phyloP scores from a whole-genome alignment of 1,140 invertebrate genomes.

The Bathynomus jamesi region DNA sequence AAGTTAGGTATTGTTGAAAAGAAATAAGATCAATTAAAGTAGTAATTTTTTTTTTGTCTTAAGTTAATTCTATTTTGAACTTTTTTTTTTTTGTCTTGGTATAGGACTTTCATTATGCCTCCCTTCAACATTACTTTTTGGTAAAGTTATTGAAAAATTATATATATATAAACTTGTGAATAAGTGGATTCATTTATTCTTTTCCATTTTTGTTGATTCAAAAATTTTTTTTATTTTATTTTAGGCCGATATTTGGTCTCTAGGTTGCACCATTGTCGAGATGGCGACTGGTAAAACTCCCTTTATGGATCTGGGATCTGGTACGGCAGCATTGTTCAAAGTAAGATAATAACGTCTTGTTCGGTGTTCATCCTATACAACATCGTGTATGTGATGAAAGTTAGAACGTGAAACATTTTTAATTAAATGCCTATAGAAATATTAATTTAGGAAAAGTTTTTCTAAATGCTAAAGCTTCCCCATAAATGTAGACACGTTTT shows the following conservation, averaged over 20 bases:
- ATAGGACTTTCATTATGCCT: too few relatives aligned
- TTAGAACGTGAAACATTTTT: not conserved
- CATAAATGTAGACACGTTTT: too few relatives aligned
- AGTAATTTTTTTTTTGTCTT: too few relatives aligned
- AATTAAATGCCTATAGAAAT: not conserved
- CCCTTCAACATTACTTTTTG: too few relatives aligned
- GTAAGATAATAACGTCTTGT: conserved; percentile 48
- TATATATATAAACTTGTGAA: not conserved
- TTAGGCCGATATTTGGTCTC: conserved; percentile 90
- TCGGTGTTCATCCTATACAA: too few relatives aligned
- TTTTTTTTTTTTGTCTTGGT: too few relatives aligned
- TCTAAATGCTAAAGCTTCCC: not conserved
- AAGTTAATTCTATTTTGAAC: too few relatives aligned
- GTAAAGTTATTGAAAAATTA: too few relatives aligned
- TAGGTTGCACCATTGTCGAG: conserved; percentile 96
- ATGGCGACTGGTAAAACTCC: conserved; percentile 99
- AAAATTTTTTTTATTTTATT: conserved; percentile 35
- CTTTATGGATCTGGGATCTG: conserved; percentile 91
- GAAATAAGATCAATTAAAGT: too few relatives aligned
- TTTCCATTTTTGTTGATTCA: not conserved
- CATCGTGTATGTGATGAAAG: not conserved
- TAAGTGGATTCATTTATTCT: conserved; percentile 3
- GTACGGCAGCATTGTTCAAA: conserved; percentile 96
- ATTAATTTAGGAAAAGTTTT: not conserved
- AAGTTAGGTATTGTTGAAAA: too few relatives aligned